Evolutionary conservation across 1,140 invertebrate species (phyloP).

Genomic region (Thaumetopoea pityocampa): DNA sequence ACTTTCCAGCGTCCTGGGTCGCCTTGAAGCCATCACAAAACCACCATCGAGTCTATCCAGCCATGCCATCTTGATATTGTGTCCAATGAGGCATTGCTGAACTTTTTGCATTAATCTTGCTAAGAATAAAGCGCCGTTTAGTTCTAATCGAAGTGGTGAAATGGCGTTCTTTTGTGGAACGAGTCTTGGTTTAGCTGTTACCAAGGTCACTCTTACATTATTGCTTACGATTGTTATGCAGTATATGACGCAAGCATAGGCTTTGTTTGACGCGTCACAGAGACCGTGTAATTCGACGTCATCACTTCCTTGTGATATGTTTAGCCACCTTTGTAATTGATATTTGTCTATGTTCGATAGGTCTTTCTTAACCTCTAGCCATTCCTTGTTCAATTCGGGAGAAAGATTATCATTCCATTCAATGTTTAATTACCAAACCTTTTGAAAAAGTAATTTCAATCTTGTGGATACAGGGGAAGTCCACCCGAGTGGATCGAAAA

Average conservation of each 20-base stretch:
- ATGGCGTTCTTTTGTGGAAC: slow-evolving; percentile 3
- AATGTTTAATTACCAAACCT: neutral
- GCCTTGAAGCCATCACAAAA: slow-evolving; percentile 11
- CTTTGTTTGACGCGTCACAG: slow-evolving; percentile 10
- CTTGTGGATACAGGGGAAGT: neutral
- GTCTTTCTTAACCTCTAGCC: neutral
- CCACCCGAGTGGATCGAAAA: neutral
- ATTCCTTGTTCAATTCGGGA: neutral
- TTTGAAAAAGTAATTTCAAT: neutral
- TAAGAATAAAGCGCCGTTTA: slow-evolving; percentile 17
- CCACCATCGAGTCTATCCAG: slow-evolving; percentile 14
- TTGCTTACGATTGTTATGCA: no score
- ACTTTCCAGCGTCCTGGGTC: slow-evolving; percentile 10
- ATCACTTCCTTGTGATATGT: neutral
- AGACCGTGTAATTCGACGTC: slow-evolving; percentile 12
- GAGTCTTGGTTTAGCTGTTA: slow-evolving; percentile 13
- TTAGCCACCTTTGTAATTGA: slow-evolving; percentile 7
- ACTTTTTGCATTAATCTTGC: slow-evolving; percentile 21
- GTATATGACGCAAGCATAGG: slow-evolving; percentile 15
- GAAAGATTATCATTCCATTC: neutral
- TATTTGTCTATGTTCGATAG: neutral
- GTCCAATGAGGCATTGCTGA: neutral
- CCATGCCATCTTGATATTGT: slow-evolving; percentile 3
- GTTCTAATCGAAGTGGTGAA: slow-evolving; percentile 19
- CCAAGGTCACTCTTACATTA: slow-evolving; percentile 2